Percentiles rank a stretch among this genome's conserved stretches.
phyloP scores from a whole-genome alignment of 1,140 invertebrate genomes.

The Bradynema listronoti region DNA sequence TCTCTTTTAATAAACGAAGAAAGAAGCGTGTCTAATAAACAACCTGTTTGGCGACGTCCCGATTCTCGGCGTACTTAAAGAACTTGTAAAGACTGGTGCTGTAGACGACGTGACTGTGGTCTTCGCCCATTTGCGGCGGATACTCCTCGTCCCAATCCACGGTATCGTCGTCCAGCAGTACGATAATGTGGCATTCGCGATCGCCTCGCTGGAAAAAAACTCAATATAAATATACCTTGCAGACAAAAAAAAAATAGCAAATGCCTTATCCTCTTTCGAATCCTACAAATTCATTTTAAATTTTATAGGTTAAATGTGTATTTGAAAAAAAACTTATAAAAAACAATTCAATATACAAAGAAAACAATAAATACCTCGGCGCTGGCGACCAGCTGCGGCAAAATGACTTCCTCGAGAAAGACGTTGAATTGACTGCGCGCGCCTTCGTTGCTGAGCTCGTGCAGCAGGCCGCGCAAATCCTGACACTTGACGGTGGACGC shows the following conservation, averaged over 20 bases:
- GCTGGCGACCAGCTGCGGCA: constrained; percentile 89
- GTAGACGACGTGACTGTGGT: constrained; percentile 78
- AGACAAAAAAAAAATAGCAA: too few relatives aligned
- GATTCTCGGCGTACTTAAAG: constrained; percentile 98
- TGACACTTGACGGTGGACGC: constrained; percentile 88
- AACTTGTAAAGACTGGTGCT: constrained; percentile 63
- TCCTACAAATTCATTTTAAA: too few relatives aligned
- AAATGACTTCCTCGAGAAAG: constrained; percentile 86
- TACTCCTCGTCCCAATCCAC: constrained; percentile 98
- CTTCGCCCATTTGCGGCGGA: constrained; percentile 96
- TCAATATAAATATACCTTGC: too few relatives aligned
- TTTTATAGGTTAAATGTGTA: too few relatives aligned
- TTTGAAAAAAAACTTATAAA: too few relatives aligned
- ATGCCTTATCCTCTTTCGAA: too few relatives aligned
- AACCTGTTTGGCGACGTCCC: constrained; percentile 92
- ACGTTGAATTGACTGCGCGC: constrained; percentile 89
- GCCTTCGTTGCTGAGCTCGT: constrained; percentile 96
- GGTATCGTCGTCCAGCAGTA: constrained; percentile 85
- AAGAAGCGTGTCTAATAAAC: too few relatives aligned
- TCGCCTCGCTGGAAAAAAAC: constrained; percentile 60
- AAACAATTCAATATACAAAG: too few relatives aligned
- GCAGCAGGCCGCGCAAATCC: constrained; percentile 83
- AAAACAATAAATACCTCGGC: too few relatives aligned
- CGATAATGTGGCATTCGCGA: constrained; percentile 72
- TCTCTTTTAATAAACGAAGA: too few relatives aligned